Percentiles rank a stretch among this genome's conserved stretches.
These are phyloP conservation scores for Axea sp. DNA, from an alignment of 2,888 invertebrate species.

Conservation along the genomic window DNA sequence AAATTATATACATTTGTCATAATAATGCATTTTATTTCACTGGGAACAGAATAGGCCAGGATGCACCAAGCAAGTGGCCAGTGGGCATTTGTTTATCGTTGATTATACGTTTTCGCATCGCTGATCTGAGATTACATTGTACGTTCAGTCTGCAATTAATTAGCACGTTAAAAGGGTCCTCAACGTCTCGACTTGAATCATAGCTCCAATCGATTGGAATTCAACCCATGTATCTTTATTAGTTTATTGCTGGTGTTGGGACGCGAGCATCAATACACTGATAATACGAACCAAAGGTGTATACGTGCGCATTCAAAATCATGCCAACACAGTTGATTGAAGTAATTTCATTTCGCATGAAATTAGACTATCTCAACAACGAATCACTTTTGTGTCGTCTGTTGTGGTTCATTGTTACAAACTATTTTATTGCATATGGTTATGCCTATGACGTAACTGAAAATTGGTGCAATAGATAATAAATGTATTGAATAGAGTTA, in stretches of 20 bases:
- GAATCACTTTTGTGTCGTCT: too few species aligned
- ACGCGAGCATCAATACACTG: conserved; percentile 29
- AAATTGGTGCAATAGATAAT: too few species aligned
- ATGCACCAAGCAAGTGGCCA: conserved; percentile 5
- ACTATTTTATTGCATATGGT: too few species aligned
- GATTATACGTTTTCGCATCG: conserved; percentile 55
- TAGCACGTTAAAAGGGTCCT: conserved; percentile 61
- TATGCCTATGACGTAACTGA: too few species aligned
- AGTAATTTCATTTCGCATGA: too few species aligned
- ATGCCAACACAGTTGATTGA: too few species aligned
- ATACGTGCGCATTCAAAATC: too few species aligned
- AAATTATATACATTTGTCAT: too few species aligned
- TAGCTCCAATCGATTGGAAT: conserved; percentile 60
- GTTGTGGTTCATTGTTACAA: too few species aligned
- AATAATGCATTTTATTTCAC: too few species aligned
- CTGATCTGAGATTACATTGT: conserved; percentile 54
- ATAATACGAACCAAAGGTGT: conserved; percentile 32
- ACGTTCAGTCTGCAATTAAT: conserved; percentile 53
- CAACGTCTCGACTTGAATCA: conserved; percentile 58
- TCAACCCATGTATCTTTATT: conserved; percentile 46
- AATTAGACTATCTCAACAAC: too few species aligned
- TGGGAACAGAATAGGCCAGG: background rate
- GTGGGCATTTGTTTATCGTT: conserved; percentile 41
- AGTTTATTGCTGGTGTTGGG: conserved; percentile 42
- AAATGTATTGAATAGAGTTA: too few species aligned